A percentile compares a stretch with the other conserved stretches of the same genome.
Conservation (phyloP, 2,888 invertebrate genomes). For the Apomyelois bistriatella region DNA sequence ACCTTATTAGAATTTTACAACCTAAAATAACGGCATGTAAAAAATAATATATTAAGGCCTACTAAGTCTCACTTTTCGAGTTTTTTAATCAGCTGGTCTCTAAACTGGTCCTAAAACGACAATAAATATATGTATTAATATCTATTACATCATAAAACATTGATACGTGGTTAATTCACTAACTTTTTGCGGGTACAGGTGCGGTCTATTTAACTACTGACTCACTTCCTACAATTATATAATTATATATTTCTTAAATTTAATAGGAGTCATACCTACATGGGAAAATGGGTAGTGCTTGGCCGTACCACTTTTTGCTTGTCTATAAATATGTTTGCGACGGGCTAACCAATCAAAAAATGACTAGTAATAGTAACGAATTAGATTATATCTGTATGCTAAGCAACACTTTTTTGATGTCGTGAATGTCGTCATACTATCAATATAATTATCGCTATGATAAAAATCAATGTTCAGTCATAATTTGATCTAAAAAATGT, state of each 20-base stretch:
- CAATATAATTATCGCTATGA: not conserved
- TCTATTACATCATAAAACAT: slow-evolving; percentile 14
- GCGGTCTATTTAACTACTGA: slow-evolving; percentile 14
- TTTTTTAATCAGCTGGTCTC: slow-evolving; percentile 2
- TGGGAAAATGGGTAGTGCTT: slow-evolving; percentile 2
- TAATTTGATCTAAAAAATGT: too few species aligned
- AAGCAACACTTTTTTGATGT: not conserved
- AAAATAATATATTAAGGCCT: not conserved
- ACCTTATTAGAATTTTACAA: not conserved
- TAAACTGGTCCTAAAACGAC: slow-evolving; percentile 4
- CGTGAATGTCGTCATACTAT: not conserved
- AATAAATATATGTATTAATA: slow-evolving; percentile 12
- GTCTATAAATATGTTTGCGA: not conserved
- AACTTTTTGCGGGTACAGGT: slow-evolving; percentile 9
- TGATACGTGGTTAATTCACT: slow-evolving; percentile 6
- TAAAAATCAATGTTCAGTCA: not conserved
- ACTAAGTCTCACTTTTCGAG: not conserved
- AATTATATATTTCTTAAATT: slow-evolving; percentile 1
- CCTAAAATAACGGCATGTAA: not conserved
- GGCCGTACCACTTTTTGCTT: not conserved
- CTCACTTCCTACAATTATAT: slow-evolving; percentile 13
- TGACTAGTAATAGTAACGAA: slow-evolving; percentile 1
- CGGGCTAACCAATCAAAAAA: not conserved
- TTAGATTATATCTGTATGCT: not conserved
- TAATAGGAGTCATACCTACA: not conserved